Conservation (phyloP, 2,797 vertebrate species). For the Falco cherrug region DNA sequence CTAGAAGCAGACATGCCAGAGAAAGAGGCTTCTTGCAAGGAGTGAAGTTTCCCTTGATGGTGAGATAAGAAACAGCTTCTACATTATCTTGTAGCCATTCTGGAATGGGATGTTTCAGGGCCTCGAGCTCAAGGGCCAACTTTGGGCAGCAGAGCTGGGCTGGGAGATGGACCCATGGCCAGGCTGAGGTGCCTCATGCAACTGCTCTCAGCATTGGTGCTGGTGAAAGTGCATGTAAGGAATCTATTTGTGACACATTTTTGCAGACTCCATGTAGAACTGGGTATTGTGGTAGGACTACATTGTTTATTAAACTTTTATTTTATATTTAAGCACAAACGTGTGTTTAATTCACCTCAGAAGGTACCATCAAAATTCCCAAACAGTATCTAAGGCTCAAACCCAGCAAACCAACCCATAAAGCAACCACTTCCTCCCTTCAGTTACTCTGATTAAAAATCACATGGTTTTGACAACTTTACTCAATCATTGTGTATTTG, state of each 20-base stretch:
- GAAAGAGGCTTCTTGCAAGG: not conserved
- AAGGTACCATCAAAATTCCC: not conserved
- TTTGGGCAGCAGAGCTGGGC: not conserved
- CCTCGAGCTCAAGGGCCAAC: not conserved
- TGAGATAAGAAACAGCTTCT: not conserved
- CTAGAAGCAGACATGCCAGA: not conserved
- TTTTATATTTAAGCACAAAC: not conserved
- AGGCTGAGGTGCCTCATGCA: not conserved
- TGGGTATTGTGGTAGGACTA: not conserved
- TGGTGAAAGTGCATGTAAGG: not conserved
- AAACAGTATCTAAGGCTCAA: not conserved
- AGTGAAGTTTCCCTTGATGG: not conserved
- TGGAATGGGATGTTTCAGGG: not conserved
- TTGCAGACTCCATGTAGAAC: not conserved
- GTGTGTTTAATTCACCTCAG: not conserved
- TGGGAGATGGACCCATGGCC: rapidly evolving
- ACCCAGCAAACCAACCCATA: not conserved
- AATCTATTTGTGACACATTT: not conserved
- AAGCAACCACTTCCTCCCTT: not conserved
- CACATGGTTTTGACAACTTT: not conserved
- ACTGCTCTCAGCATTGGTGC: not conserved
- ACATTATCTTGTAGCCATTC: not conserved
- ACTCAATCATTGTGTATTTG: not conserved
- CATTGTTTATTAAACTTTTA: not conserved
- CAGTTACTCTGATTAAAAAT: not conserved